Conservation (phyloP, 2,113 vertebrate genomes). For the Cyanoderma ruficeps region DNA sequence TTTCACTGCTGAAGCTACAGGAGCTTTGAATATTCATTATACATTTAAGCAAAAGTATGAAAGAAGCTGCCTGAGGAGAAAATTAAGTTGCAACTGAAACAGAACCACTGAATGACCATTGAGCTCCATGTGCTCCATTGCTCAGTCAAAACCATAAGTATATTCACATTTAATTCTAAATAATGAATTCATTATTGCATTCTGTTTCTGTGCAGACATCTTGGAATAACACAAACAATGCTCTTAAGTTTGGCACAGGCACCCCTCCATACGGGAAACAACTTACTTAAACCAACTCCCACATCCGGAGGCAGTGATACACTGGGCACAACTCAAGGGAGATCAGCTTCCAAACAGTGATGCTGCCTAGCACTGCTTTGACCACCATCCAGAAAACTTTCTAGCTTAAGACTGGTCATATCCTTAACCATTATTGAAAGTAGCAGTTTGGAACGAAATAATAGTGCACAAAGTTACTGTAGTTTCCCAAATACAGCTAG, state of each 20-base stretch:
- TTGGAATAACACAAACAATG: neutral
- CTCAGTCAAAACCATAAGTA: neutral
- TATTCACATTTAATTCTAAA: neutral
- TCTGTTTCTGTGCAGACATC: neutral
- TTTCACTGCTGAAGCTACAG: neutral
- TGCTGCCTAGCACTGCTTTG: neutral
- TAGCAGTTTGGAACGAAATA: neutral
- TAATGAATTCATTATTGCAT: neutral
- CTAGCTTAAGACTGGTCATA: neutral
- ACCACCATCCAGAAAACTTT: neutral
- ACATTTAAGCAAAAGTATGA: neutral
- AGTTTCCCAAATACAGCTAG: neutral
- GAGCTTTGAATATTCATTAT: neutral
- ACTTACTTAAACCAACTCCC: neutral
- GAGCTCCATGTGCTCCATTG: neutral
- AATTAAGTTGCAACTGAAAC: conserved; percentile 2
- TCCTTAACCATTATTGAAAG: neutral
- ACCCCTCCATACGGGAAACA: neutral
- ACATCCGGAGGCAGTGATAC: neutral
- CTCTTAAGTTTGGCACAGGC: neutral
- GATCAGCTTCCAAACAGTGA: neutral
- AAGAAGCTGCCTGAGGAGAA: neutral
- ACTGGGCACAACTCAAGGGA: neutral
- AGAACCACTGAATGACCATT: neutral
- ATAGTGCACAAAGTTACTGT: neutral